A percentile compares a stretch with the other conserved stretches of the same genome.
phyloP scores from a whole-genome alignment of 2,888 invertebrate species.

The Xestia ashworthii region DNA sequence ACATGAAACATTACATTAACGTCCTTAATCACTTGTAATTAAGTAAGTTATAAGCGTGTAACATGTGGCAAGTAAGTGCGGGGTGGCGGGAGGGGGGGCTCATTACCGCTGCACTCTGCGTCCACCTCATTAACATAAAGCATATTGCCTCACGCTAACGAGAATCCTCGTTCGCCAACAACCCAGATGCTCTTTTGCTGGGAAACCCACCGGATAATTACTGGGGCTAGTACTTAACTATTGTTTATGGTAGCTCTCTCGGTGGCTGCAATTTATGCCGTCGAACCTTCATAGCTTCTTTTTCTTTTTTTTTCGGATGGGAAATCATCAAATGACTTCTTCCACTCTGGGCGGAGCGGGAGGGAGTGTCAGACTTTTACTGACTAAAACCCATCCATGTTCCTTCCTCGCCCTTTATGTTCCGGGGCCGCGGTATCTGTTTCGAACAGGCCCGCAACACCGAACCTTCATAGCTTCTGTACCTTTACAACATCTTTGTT shows the following conservation, averaged over 20 bases:
- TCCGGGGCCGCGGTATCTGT: too few species aligned
- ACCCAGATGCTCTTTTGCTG: slow-evolving; percentile 63
- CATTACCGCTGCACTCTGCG: slow-evolving; percentile 72
- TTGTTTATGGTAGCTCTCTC: slow-evolving; percentile 55
- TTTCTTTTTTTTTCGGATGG: too few species aligned
- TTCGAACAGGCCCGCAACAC: too few species aligned
- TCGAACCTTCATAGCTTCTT: slow-evolving; percentile 21
- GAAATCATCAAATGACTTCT: too few species aligned
- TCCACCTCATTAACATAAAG: slow-evolving; percentile 72
- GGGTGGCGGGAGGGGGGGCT: slow-evolving; percentile 60
- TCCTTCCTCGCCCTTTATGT: too few species aligned
- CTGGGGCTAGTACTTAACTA: slow-evolving; percentile 56
- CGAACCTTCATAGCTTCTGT: slow-evolving; percentile 9
- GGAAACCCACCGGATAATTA: slow-evolving; percentile 77
- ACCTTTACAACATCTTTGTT: slow-evolving; percentile 27
- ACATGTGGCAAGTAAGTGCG: slow-evolving; percentile 25
- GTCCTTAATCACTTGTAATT: slow-evolving; percentile 26
- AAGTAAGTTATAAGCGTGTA: slow-evolving; percentile 21
- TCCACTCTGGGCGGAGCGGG: too few species aligned
- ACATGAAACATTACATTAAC: slow-evolving; percentile 15
- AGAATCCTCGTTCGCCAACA: slow-evolving; percentile 57
- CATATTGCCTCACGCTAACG: slow-evolving; percentile 62
- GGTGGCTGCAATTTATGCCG: slow-evolving; percentile 41
- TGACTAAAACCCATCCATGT: too few species aligned
- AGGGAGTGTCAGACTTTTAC: too few species aligned